Conservation (phyloP, 2,113 vertebrate species). For the Steatornis caripensis region DNA sequence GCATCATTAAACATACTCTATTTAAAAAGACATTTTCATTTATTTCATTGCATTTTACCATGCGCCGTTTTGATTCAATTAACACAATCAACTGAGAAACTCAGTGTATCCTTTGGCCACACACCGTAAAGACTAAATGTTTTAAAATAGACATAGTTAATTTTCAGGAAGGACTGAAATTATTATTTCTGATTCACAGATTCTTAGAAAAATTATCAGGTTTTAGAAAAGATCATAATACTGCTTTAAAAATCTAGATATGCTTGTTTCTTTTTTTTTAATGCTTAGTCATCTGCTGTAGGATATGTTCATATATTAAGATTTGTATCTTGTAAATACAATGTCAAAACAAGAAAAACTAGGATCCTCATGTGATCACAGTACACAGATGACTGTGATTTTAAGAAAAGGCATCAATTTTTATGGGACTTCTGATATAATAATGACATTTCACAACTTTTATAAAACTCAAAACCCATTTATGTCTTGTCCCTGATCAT, state of each 20-base stretch:
- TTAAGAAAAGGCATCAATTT: not conserved
- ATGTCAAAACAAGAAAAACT: not conserved
- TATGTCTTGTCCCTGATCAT: not conserved
- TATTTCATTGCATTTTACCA: not conserved
- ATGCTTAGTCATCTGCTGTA: not conserved
- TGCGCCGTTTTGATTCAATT: not conserved
- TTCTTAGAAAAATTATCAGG: not conserved
- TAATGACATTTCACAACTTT: not conserved
- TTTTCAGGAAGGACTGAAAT: not conserved
- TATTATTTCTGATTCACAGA: not conserved
- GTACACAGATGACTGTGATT: not conserved
- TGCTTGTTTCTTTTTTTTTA: not conserved
- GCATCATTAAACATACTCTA: not conserved
- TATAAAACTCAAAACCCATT: not conserved
- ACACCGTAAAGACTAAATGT: not conserved
- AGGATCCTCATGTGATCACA: not conserved
- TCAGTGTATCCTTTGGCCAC: not conserved
- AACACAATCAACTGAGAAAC: not conserved
- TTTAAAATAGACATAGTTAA: not conserved
- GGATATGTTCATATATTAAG: not conserved
- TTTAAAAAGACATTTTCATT: not conserved
- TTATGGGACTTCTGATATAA: not conserved
- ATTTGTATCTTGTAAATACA: not conserved
- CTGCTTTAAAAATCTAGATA: not conserved
- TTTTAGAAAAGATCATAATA: not conserved